Evolutionary conservation across 2,113 vertebrate genomes (phyloP).

Genomic region (Anarhynchus alexandrinus): DNA sequence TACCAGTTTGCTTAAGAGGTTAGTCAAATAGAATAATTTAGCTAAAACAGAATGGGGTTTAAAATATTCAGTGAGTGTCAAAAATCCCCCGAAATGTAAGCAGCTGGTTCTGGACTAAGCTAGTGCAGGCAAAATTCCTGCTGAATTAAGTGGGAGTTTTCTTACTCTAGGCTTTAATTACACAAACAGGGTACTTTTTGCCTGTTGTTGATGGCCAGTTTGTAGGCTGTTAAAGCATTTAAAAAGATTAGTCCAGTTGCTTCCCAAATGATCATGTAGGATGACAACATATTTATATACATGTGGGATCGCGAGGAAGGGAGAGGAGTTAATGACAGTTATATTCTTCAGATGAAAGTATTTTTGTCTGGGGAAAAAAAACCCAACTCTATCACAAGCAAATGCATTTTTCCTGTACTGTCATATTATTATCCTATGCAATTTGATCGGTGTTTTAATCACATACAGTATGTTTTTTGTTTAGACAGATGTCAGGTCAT

Average conservation of each 20-base stretch:
- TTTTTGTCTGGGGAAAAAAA: not conserved
- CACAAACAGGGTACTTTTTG: not conserved
- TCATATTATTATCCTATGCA: not conserved
- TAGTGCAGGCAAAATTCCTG: not conserved
- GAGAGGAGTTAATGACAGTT: not conserved
- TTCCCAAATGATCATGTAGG: not conserved
- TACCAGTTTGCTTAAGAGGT: not conserved
- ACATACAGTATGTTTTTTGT: not conserved
- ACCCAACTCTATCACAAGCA: not conserved
- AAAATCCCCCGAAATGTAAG: not conserved
- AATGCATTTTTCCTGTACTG: not conserved
- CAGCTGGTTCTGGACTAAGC: not conserved
- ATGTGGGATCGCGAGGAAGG: not conserved
- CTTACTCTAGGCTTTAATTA: not conserved
- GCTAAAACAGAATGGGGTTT: not conserved
- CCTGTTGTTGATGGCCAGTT: not conserved
- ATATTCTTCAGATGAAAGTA: not conserved
- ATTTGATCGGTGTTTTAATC: slow-evolving; percentile 18
- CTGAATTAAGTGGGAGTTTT: not conserved
- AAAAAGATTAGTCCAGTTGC: not conserved
- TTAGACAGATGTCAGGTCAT: not conserved
- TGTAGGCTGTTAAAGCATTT: not conserved
- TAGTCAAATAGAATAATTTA: not conserved
- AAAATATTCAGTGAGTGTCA: not conserved
- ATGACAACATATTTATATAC: not conserved